Base-by-base conservation (phyloP, 2,113 vertebrate genomes). In the Fulica atra region DNA sequence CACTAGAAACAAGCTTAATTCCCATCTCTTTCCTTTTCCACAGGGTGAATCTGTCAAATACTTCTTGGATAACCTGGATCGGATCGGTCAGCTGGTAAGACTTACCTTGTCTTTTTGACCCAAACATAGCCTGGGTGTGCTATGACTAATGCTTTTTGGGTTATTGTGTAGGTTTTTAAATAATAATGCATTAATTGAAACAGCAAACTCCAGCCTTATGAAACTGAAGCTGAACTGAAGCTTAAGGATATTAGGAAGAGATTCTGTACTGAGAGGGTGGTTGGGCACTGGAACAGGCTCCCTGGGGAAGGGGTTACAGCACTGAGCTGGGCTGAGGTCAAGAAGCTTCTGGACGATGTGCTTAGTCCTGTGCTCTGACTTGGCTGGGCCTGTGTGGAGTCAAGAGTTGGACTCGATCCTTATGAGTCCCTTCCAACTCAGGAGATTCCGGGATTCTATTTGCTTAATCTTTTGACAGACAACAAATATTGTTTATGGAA, bases 11-110 rank as follows among this genome's bases (percentile, higher is more conserved):
- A n/a, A 81, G 25, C 91, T 97, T 61, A 96, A 86, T 71, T 44
- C 16, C 8, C 25, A 7, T 69, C 81, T 92, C 54, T 86, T 83
- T 94, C 38, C 59, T 94, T 86, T 50, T 16, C 50, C 54, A 86
- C 98, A 99, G 99, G 99, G 99, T 61, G 99, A 99, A 95, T 99
- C 99, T 0, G 99, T 99, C 94, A 99, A 99, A 96, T 99, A 99
- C 97, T 99, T 99, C 97, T 97, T 99, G 98, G 99, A 99, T 95
- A 99, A 99, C 97, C 97, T 99, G 98, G 99, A 99, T 98, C 98
- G 99, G n/a, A 99, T 99, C 3, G 99, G 99, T 88, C 99, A 99
- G 92, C 98, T 99, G 99, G 99, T 99, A 98, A 99, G 99, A 21
- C 23, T 21, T 10, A 20, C 23, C 69, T 90, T 18, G 35, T 57